phyloP scores from a whole-genome alignment of 2,113 vertebrate species.

The Scortum barcoo region DNA sequence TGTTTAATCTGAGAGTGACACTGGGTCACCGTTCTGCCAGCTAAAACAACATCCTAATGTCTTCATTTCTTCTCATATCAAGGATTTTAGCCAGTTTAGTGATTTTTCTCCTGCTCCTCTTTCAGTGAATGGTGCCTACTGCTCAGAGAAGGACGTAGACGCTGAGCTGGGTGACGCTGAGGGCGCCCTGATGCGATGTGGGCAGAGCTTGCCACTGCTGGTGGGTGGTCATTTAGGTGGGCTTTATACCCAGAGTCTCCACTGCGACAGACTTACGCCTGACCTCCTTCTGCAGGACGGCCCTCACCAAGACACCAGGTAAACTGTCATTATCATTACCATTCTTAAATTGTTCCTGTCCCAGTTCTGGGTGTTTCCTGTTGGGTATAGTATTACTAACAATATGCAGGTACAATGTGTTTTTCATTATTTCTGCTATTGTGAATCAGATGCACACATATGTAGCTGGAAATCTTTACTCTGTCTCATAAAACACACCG shows the following conservation, averaged over 20 bases:
- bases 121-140: slow-evolving; percentile 87
- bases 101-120: slow-evolving; percentile 23
- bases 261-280: slow-evolving; percentile 83
- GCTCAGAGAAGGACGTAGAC: slow-evolving; percentile 86
- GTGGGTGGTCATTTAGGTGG: slow-evolving; percentile 81
- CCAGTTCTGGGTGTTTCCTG: slow-evolving; percentile 36
- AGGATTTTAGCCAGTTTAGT: background rate
- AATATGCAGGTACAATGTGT: slow-evolving; percentile 55
- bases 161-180: slow-evolving; percentile 82
- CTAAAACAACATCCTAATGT: background rate
- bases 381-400: slow-evolving; percentile 45
- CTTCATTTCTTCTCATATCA: background rate
- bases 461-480: slow-evolving; percentile 36
- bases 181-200: slow-evolving; percentile 83
- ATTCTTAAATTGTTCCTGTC: slow-evolving; percentile 24
- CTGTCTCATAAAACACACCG: slow-evolving; percentile 34
- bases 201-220: slow-evolving; percentile 83
- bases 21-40: slow-evolving; percentile 6
- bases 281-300: slow-evolving; percentile 81
- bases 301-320: slow-evolving; percentile 86
- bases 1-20: slow-evolving; percentile 32
- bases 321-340: slow-evolving; percentile 49
- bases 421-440: slow-evolving; percentile 54
- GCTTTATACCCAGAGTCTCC: slow-evolving; percentile 82
- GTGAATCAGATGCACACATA: slow-evolving; percentile 37